These are phyloP conservation scores for Diachasma alloeum DNA, from an alignment of 1,140 invertebrate species.

Conservation along the genomic window DNA sequence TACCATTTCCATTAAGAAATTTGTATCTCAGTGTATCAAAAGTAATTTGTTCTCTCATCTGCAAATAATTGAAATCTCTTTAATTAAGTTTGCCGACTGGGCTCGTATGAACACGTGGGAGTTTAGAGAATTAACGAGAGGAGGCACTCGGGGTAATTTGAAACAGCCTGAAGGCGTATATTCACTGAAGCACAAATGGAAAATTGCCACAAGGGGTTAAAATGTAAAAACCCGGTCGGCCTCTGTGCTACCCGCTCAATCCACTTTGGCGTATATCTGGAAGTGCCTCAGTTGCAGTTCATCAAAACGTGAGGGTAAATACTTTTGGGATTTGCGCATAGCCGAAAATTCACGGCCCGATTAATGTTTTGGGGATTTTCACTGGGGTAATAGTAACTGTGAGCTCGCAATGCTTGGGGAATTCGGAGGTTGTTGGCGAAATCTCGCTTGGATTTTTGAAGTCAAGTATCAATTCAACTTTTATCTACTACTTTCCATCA, in stretches of 20 bases:
- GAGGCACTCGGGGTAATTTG: not conserved
- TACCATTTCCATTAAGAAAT: no score
- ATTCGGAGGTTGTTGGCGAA: no score
- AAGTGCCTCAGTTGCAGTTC: not conserved
- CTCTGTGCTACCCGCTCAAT: not conserved
- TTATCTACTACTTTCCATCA: no score
- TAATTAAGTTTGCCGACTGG: not conserved
- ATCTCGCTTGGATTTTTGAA: no score
- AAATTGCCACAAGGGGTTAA: not conserved
- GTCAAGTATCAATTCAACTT: no score
- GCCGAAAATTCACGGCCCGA: not conserved
- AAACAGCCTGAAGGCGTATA: not conserved
- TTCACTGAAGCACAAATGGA: not conserved
- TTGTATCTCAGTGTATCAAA: no score
- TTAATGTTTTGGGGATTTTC: not conserved
- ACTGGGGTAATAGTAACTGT: not conserved
- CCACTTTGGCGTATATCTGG: not conserved
- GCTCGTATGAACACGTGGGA: not conserved
- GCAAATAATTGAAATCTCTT: not conserved
- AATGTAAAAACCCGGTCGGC: not conserved
- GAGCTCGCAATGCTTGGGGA: not conserved
- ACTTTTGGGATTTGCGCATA: not conserved
- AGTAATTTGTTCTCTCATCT: no score
- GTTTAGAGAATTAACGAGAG: not conserved
- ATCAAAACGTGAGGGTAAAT: not conserved